Evolutionary conservation across 2,888 invertebrate species (phyloP), one percentile per base, ranked within the genome.

Genomic region (Hyppa rectilinea): DNA sequence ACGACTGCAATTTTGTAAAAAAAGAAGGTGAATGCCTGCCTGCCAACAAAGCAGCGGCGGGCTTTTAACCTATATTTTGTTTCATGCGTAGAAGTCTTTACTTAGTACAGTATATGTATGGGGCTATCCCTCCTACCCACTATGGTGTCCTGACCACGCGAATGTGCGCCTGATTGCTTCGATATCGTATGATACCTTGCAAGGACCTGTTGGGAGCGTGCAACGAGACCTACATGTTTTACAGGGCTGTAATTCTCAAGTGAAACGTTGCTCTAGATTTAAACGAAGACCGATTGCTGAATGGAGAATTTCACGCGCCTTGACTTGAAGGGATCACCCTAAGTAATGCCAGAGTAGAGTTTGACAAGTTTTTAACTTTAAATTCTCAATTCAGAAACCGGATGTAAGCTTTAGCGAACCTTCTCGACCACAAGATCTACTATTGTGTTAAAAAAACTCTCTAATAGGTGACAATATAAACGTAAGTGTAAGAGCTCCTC

Each of bases 151-250:
- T n/a, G 12, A 36, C 40, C 68, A 66, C 75, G 63, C 66, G 49
- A 80, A 47, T 45, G 29, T 47, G 52, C 45, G 40, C 52, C 59
- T 74, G 45, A 63, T 68, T 31, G 40, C 5, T 29, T 50, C 26
- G n/a, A 36, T 29, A 29, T 31, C 17, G n/a, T 26, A 50, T 7
- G 26, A n/a, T 4, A 17, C 26, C 5, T 34, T 20, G 20, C 10
- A 14, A 34, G 20, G 14, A 4, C 1, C 17, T 31, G 4, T 0
- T 23, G 12, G 7, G 20, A 34, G 43, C 10, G 12, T 9, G 6
- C 26, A 12, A 26, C 7, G 5, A 23, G 14, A 38, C 14, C n/a
- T 12, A n/a, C 29, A 14, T 31, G 10, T 45, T 10, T 9, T 9
- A 38, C 14, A 23, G 14, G 14, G 26, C 14, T 34, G 4, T n/a